These are phyloP conservation scores for Lithodes maja DNA, from an alignment of 2,888 invertebrate species.

Conservation along the genomic window DNA sequence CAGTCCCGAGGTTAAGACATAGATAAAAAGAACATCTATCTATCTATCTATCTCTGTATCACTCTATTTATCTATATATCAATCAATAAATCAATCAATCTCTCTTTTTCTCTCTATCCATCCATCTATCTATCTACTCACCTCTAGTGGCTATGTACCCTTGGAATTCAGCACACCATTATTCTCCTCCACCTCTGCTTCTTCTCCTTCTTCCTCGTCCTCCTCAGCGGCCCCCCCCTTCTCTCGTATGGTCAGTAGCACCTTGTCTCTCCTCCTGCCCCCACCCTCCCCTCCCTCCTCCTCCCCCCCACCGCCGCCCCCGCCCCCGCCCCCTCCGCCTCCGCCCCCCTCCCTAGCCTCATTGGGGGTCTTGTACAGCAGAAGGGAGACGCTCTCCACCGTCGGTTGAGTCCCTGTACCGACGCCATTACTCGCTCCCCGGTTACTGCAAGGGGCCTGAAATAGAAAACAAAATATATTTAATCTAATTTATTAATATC, in stretches of 20 bases:
- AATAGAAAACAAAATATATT: neutral
- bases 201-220: conserved; percentile 21
- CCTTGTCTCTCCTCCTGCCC: neutral
- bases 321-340: neutral
- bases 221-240: neutral
- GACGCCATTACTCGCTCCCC: neutral
- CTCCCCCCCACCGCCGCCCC: neutral
- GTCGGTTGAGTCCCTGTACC: neutral
- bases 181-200: neutral
- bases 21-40: neutral
- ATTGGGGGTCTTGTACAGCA: neutral
- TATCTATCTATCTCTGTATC: neutral
- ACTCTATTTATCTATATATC: neutral
- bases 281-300: neutral
- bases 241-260: neutral
- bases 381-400: neutral
- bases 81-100: no score
- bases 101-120: neutral
- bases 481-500: no score
- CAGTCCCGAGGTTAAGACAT: neutral
- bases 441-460: neutral
- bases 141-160: neutral
- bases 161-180: neutral
- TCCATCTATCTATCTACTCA: neutral
- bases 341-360: neutral